Evolutionary conservation across 2,797 vertebrate species (phyloP), one percentile per base, ranked within the genome.

Genomic region (Myotis myotis): DNA sequence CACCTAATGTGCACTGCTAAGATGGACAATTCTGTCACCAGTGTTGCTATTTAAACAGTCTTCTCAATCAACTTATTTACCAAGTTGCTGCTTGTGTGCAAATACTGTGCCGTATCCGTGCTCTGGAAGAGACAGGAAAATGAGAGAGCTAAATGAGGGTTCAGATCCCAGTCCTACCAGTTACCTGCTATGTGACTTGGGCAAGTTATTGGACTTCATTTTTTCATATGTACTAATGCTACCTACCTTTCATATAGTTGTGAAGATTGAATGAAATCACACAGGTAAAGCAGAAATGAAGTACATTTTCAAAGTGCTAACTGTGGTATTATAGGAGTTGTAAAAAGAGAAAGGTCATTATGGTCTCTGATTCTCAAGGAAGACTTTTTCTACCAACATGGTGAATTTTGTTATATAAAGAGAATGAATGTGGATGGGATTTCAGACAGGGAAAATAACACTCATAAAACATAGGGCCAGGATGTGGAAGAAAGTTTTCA

Each of bases 51-150:
- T 86, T 93, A 83, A 89, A 75, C 89, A 89, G 0, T 95, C 64
- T 90, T 93, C 82, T 75, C 79, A 66, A 23, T 83, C 86, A 94
- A 1, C 55, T 1, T 44, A 53, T 80, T 95, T 94, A 84, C 78
- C 41, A 38, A 90, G 71, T 84, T 87, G 44, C 84, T 95, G 87
- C 80, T 93, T 87, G 23, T 93, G 76, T 93, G 74, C 71, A 94
- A 86, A 93, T 78, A 82, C 74, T 36, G 49, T 41, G 87, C 62
- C 47, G 20, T 60, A 5, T 91, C 68, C 87, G 62, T 74, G 90
- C 64, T 87, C 47, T 87, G 68, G 19, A 10, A n/a, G 75, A 92
- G 68, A 90, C 38, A 75, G 70, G 68, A 82, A 89, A 90, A 94
- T 95, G 89, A 93, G 38, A 81, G n/a, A 71, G 15, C 22, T 92